Evolutionary conservation across 1,140 invertebrate genomes (phyloP), one percentile per base, ranked within the genome.

Genomic region (Medauroidea extradentata): DNA sequence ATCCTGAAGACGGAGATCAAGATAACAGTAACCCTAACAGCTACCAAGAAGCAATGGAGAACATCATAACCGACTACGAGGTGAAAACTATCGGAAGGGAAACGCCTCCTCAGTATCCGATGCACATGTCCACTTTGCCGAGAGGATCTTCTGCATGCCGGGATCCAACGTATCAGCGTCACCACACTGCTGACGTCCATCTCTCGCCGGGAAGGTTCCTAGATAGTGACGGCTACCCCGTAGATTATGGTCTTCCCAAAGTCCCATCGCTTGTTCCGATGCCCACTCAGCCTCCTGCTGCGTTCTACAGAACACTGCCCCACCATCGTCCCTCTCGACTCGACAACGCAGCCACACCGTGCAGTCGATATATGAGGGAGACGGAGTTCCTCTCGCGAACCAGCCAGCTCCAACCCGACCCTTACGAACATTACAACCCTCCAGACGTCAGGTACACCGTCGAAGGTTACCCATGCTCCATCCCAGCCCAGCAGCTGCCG

Each of bases 211-310:
- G 82, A 0, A 83, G 83, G 58, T 84, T 85, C 65, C 74, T 90
- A 58, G 89, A 89, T 54, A 81, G 79, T 38, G 88, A 90, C 56
- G 87, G 86, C 0, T 91, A 89, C 69, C 87, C 88, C 0, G 77
- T 88, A 16, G 89, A 93, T 65, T 92, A 89, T 62, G 90, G 89
- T 51, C 72, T 90, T 13, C 88, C 86, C 1, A 88, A 88, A 67
- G 76, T 87, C 25, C 75, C 79, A 23, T 41, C 74, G 55, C 75
- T 63, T 48, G 61, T 79, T 63, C 75, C 78, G 58, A 67, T 78
- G 75, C 71, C 81, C 64, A 70, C 77, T 1, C 59, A 75, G 68
- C 80, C 56, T 29, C 67, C 16, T 60, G 74, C 70, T 34, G 69
- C 70, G 39, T 86, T 84, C 66, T 88, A 88, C 71, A 78, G 85